Percentiles rank a stretch among this genome's conserved stretches.
Evolutionary conservation across 1,140 invertebrate species (phyloP).

Genomic region (Acromyrmex charruanus): DNA sequence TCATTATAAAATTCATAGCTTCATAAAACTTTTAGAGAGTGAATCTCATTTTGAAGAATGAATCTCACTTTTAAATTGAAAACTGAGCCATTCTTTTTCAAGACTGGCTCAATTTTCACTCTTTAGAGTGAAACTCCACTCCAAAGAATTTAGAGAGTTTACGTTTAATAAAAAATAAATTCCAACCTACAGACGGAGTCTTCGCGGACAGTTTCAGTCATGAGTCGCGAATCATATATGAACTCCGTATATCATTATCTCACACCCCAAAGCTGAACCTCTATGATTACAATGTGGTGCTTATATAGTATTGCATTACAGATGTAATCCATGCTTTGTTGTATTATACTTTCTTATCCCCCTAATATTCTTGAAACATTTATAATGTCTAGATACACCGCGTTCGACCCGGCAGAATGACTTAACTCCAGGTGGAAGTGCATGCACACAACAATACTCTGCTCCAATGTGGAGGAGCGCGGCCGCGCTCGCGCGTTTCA

Average conservation of each 20-base stretch:
- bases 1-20: background rate
- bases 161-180: background rate
- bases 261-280: background rate
- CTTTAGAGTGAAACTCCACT: no score
- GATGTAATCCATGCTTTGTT: background rate
- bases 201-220: background rate
- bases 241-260: background rate
- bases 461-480: constrained; percentile 6
- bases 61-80: no score
- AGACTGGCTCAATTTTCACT: no score
- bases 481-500: constrained; percentile 39
- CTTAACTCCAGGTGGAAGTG: background rate
- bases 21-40: no score
- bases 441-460: background rate
- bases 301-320: constrained; percentile 4
- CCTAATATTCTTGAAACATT: background rate
- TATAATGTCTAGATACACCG: constrained; percentile 12
- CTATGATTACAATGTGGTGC: background rate
- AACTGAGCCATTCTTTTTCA: no score
- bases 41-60: no score
- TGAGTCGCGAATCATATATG: background rate
- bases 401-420: constrained; percentile 1
- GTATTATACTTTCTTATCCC: background rate
- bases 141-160: no score
- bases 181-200: no score